Base-by-base conservation (phyloP, 2,888 invertebrate species). In the Notodonta dromedarius region DNA sequence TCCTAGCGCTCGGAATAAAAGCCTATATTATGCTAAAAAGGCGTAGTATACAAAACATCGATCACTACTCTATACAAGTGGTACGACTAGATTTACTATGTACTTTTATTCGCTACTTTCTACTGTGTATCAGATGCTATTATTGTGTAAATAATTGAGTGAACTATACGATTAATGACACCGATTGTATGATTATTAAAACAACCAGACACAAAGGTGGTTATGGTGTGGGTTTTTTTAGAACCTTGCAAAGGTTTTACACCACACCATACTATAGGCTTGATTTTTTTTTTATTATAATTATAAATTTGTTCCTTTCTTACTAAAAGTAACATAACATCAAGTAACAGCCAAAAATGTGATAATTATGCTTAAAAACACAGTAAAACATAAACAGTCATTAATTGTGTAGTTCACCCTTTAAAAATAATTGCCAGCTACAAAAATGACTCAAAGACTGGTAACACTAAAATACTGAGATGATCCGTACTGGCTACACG, bases 381-480 rank as follows among this genome's bases (percentile, higher is more conserved):
- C 1, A 8, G 9, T 7, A 42, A 4, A 11, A 44, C 6, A 46
- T 46, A 46, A 46, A 12, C 4, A 13, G 46, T 13, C 39, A 54
- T 2, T 14, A 54, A n/a, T 39, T 54, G 35, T 54, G 39, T 9
- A 35, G 54, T 54, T 54, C 39, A 54, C 54, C 54, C 39, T 39
- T 39, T 54, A 39, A n/a, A 14, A 54, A 52, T 52, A 12, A 54
- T 39, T 54, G 8, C 14, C 54, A 39, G 39, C 9, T 13, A 39
- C 39, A 54, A 60, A 56, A 60, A 59, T 55, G 40, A 53, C 35
- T 55, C 55, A 53, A 58, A 62, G 57, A 48, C 42, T 46, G 46
- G 55, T 57, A 60, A 39, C 56, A 40, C 54, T 66, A 75, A 76
- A 79, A 80, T 80, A 80, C 75, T 79, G 74, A 70, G 69, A 69